Percentiles rank a stretch among this genome's conserved stretches.
These are phyloP conservation scores for Diachasmimorpha longicaudata DNA, from an alignment of 1,140 invertebrate genomes.

Conservation along the genomic window DNA sequence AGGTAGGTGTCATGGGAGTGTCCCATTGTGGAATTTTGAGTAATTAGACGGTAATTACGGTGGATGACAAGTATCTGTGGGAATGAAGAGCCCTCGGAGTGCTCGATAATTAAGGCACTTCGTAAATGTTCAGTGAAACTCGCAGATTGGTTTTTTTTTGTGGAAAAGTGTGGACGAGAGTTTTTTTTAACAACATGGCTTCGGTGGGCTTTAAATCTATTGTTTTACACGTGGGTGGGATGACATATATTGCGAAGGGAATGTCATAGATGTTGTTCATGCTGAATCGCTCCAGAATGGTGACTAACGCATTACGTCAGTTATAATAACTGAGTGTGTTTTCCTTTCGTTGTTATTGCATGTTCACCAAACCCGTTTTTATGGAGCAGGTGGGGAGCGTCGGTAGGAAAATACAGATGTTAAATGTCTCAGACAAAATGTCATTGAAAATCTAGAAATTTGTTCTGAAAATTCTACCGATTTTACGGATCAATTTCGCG, in stretches of 20 bases:
- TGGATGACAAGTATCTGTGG: no score
- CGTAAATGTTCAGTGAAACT: not conserved
- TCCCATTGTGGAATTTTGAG: not conserved
- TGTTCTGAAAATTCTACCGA: no score
- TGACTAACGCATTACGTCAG: not conserved
- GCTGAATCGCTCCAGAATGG: not conserved
- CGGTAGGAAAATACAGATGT: no score
- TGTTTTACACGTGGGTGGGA: constrained; percentile 1
- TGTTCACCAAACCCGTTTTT: not conserved
- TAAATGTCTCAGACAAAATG: not conserved
- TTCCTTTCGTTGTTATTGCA: not conserved
- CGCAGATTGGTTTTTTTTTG: not conserved
- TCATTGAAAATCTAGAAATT: no score
- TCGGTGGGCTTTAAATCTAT: not conserved
- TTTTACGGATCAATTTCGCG: no score
- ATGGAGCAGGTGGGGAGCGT: not conserved
- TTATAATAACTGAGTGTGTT: not conserved
- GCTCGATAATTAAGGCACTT: not conserved
- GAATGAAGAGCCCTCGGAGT: no score
- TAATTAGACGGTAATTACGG: not conserved
- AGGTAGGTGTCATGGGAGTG: not conserved
- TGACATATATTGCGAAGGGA: not conserved
- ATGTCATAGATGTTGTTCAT: not conserved
- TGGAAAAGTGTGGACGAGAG: not conserved
- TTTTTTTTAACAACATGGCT: not conserved